Base-by-base conservation (phyloP, 2,113 vertebrate species). In the Prunella himalayana region DNA sequence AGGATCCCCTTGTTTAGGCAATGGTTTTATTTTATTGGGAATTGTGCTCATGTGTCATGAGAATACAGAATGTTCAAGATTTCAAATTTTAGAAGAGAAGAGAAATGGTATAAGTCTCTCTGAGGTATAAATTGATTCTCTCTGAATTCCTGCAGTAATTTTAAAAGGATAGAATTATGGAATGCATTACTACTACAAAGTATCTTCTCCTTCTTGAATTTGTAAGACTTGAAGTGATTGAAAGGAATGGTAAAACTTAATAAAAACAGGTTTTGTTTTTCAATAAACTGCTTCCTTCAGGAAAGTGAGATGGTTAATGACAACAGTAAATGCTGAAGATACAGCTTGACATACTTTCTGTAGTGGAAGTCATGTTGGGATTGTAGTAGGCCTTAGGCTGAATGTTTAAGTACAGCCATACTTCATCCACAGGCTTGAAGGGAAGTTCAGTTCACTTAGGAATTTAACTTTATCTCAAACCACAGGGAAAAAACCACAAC, bases 391-490 rank as follows among this genome's bases (percentile, higher is more conserved):
- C 57, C 35, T 80, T 49, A 53, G 7, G n/a, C 33, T 59, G 30
- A 35, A 21, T 82, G 70, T 61, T 85, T 92, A 54, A 77, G 15
- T 54, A 83, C 20, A 70, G 33, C 42, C 54, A 44, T 86, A 72
- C 21, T 84, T 82, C 42, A 82, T n/a, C 15, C 33, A 56, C 47
- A 86, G 42, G 59, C 71, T 37, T 90, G 78, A 91, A 72, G 42
- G 39, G 57, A 85, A 86, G 22, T 83, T 77, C 54, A 51, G 45
- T 75, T 88, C 85, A 92, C 61, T 75, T 35, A 45, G 27, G 45
- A 94, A 95, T 81, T 90, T 61, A 91, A 73, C 56, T 81, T 80
- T 35, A 60, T 68, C 94, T 90, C 70, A 91, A 92, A 66, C 22
- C 39, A 25, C 31, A 42, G 39, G 37, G 25, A 51, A 84, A 90